Evolutionary conservation across 2,797 vertebrate species (phyloP), one percentile per base, ranked within the genome.

Genomic region (Epinephelus awoara): DNA sequence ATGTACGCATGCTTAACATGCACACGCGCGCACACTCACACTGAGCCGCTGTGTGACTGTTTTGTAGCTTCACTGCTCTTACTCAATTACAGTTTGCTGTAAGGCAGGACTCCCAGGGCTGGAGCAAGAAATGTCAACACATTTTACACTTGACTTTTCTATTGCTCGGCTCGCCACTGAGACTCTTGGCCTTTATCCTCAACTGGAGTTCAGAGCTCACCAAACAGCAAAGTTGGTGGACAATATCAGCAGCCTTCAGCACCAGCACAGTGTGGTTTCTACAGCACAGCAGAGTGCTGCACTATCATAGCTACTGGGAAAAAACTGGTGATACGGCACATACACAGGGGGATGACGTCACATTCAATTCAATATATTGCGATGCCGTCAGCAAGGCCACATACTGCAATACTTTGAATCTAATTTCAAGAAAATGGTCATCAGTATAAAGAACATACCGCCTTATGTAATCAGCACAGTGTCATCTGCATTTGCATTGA

Each of bases 81-180:
- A 82, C 87, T 91, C 90, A 67, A 78, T 91, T 87, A 89, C 87
- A 89, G 84, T 72, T 79, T 73, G 89, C 85, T 80, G 84, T 74
- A 52, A 83, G 88, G 73, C 58, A 68, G 71, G 67, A 65, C 78
- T 91, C 89, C 83, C 84, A 25, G 61, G 77, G 83, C 86, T 17
- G 59, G 70, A 82, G 86, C 79, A 44, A 79, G 71, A 88, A 91
- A 91, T 77, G 83, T 87, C 88, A 89, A 91, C 89, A 84, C 80
- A 77, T 87, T 91, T 83, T 85, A 74, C 79, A 84, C 83, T 88
- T 56, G 65, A 89, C 88, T 90, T 84, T 89, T 87, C 82, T 76
- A 65, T 72, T 52, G 74, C 75, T 65, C 49, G 2, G 21, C 67
- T 72, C 42, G 23, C 71, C 67, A 7, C 77, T 0, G 79, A 86